Evolutionary conservation across 2,888 invertebrate species (phyloP).

Genomic region (Aleiodes leptofemur): DNA sequence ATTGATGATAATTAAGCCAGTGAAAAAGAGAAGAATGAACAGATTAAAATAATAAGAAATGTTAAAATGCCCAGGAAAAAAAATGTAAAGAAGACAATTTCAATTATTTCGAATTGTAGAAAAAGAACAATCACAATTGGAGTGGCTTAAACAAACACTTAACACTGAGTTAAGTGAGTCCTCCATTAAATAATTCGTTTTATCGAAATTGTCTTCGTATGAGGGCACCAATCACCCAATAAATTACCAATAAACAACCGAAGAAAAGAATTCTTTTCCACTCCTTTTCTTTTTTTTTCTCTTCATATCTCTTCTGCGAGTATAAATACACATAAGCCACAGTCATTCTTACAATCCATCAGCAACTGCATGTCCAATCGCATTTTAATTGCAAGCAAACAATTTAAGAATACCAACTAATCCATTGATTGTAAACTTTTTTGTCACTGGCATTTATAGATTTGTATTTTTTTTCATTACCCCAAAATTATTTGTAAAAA

Average conservation of each 20-base stretch:
- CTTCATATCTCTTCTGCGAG: constrained; percentile 45
- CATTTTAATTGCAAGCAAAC: constrained; percentile 42
- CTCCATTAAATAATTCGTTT: constrained; percentile 57
- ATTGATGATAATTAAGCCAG: constrained; percentile 40
- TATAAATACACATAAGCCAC: constrained; percentile 58
- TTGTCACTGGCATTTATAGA: no score
- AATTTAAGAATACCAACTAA: neutral
- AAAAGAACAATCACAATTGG: constrained; percentile 53
- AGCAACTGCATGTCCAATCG: constrained; percentile 70
- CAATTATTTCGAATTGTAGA: constrained; percentile 50
- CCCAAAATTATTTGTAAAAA: neutral
- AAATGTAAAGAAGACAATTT: constrained; percentile 33
- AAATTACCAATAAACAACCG: constrained; percentile 13
- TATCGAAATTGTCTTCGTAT: constrained; percentile 20
- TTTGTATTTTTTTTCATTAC: neutral
- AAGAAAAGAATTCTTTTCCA: constrained; percentile 15
- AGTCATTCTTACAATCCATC: constrained; percentile 61
- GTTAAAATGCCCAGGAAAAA: constrained; percentile 17
- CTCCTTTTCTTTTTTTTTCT: constrained; percentile 14
- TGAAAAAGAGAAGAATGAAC: constrained; percentile 41
- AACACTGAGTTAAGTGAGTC: constrained; percentile 65
- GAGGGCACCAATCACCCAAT: constrained; percentile 33
- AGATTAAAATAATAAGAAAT: no score
- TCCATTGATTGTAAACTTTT: no score
- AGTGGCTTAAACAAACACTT: constrained; percentile 58